Percentiles rank a stretch among this genome's conserved stretches.
Conservation (phyloP, 2,113 vertebrate species). For the Origma solitaria region DNA sequence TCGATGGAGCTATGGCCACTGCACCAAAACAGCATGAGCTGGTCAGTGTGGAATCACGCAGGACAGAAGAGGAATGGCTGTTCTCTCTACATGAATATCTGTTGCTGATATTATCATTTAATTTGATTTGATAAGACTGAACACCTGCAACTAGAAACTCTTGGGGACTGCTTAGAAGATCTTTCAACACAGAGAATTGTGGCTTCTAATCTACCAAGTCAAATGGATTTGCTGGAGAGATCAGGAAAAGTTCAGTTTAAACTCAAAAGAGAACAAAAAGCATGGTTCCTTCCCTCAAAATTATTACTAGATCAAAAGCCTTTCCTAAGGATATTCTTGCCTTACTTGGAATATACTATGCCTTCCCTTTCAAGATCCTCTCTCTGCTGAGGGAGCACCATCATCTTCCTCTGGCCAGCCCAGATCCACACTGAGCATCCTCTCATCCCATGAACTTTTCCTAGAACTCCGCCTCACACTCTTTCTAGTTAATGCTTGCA, state of each 20-base stretch:
- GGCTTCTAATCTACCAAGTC: neutral
- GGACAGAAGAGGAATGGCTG: neutral
- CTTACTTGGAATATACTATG: neutral
- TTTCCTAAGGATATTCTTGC: neutral
- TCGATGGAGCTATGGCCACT: neutral
- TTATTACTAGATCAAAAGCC: neutral
- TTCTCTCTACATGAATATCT: neutral
- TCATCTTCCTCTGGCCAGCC: neutral
- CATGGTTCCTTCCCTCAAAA: neutral
- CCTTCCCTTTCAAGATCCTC: neutral
- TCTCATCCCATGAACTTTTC: neutral
- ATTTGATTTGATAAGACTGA: neutral
- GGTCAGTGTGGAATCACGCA: neutral
- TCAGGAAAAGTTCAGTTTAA: neutral
- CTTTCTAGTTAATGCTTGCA: neutral
- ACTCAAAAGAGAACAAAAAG: neutral
- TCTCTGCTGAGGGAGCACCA: neutral
- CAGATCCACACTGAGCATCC: neutral
- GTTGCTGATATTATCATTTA: neutral
- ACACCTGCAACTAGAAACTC: neutral
- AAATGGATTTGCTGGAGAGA: neutral
- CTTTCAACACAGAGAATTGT: neutral
- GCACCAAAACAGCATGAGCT: neutral
- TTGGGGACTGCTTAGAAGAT: neutral
- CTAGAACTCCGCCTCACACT: neutral